Evolutionary conservation across 2,797 vertebrate species (phyloP).

Genomic region (Limosa lapponica): DNA sequence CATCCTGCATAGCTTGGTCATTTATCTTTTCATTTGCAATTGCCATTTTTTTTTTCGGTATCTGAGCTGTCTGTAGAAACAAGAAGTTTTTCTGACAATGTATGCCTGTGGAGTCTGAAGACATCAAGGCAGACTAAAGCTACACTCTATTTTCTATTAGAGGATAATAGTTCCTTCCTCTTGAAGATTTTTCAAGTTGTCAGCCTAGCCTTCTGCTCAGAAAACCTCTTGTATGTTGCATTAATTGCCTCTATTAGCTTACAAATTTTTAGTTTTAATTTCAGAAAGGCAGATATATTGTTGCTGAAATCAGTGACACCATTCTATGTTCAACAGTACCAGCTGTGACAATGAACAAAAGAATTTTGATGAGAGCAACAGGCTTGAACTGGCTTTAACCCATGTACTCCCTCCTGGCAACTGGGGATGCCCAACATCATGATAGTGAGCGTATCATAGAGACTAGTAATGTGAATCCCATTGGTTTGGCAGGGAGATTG

Average conservation of each 20-base stretch:
- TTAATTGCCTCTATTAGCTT: neutral
- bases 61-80: neutral
- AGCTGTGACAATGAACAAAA: neutral
- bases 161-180: neutral
- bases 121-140: neutral
- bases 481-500: neutral
- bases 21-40: neutral
- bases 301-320: neutral
- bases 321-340: neutral
- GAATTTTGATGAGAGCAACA: neutral
- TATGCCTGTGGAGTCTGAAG: neutral
- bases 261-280: neutral
- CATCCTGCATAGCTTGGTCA: neutral
- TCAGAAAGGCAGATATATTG: neutral
- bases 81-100: neutral
- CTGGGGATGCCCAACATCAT: neutral
- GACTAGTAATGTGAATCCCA: neutral
- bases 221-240: neutral
- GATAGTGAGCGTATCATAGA: neutral
- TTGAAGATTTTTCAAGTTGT: neutral
- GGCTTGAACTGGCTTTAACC: neutral
- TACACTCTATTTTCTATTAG: neutral
- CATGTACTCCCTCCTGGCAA: rapidly evolving
- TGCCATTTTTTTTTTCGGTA: neutral
- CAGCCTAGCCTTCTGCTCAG: neutral